Evolutionary conservation across 2,797 vertebrate species (phyloP).

Genomic region (Cuculus canorus): DNA sequence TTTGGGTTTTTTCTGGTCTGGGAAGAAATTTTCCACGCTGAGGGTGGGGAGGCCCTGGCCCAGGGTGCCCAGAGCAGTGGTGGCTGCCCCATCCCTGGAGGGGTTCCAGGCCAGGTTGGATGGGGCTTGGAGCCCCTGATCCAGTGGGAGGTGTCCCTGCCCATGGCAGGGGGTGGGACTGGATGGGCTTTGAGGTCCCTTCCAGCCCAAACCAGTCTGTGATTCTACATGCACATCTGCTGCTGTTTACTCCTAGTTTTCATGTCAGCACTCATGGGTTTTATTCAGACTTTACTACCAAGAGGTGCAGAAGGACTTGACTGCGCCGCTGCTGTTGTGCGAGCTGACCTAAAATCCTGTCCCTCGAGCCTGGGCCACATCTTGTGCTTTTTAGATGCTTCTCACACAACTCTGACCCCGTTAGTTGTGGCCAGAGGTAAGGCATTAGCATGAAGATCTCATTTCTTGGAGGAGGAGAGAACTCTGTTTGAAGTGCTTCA

Average conservation of each 20-base stretch:
- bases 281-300: fast-evolving
- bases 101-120: no score
- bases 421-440: not conserved
- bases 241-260: not conserved
- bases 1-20: no score
- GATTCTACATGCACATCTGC: fast-evolving
- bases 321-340: not conserved
- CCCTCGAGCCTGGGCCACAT: not conserved
- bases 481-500: not conserved
- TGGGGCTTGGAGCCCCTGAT: no score
- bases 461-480: not conserved
- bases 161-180: no score
- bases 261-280: not conserved
- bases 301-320: not conserved
- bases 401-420: not conserved
- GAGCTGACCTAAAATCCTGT: not conserved
- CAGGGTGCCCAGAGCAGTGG: no score
- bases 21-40: no score
- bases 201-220: no score
- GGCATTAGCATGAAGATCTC: not conserved
- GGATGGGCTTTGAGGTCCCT: no score
- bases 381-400: not conserved
- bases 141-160: no score
- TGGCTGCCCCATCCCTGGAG: no score
- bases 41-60: no score